Base-by-base conservation (phyloP, 2,888 invertebrate genomes). In the Chalcosyrphus nemorum region DNA sequence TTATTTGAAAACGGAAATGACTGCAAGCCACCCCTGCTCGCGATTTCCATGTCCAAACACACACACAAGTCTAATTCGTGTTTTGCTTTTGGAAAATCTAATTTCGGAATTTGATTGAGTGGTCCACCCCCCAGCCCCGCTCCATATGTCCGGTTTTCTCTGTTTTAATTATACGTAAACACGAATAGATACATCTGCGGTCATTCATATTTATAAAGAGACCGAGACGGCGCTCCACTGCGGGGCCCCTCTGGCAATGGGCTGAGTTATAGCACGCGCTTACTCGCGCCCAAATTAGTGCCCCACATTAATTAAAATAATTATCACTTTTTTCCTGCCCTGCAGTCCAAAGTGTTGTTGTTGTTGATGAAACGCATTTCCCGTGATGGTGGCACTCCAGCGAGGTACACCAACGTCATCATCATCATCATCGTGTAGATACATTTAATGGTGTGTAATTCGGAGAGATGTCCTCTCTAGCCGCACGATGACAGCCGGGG, bases 291-390 rank as follows among this genome's bases (percentile, higher is more conserved):
- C 61, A 29, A 72, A 74, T 84, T 78, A 78, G 50, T 84, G 59
- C 72, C 68, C 29, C 68, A 74, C 61, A 78, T 78, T 82, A 82
- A 82, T 82, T 78, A 74, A 63, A 78, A 82, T 72, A 29, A 72
- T 82, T 77, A 82, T 74, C 77, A 82, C 77, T 68, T 74, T 61
- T 66, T n/a, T n/a, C n/a, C n/a, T n/a, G n/a, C 72, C 19, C 29
- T 63, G 65, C 78, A 71, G 65, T 78, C 57, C 63, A 59, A 59
- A 50, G 24, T 47, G 45, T 17, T 57, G 56, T 13, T 56, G 45
- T 24, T 63, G 35, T 24, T 45, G 32, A 35, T 68, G 59, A n/a
- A 41, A 32, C 21, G 35, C 7, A 50, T 52, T 43, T 65, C 52
- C 32, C 72, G 35, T 56, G 47, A 19, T 57, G n/a, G n/a, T n/a